Base-by-base conservation (phyloP, 2,888 invertebrate genomes). In the Agonopterix heracliana region DNA sequence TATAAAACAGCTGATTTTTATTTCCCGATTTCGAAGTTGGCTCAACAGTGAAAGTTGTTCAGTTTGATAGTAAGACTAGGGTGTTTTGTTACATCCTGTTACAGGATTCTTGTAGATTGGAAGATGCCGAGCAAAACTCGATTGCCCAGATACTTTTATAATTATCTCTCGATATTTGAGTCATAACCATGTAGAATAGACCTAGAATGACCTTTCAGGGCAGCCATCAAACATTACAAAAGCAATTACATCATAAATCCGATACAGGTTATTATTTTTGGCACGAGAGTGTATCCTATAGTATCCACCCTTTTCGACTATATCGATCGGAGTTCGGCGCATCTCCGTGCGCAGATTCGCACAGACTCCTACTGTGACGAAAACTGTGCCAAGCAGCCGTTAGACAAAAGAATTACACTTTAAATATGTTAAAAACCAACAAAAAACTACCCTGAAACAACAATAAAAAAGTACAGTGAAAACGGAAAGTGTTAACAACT, bases 241-340 rank as follows among this genome's bases (percentile, higher is more conserved):
- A n/a, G 38, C 38, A 45, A 35, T 36, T 36, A n/a, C 35, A 35
- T 12, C 45, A 45, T 36, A 45, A 35, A 45, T 36, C 35, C 9
- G 35, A 35, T 36, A 45, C 13, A 26, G 13, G 4, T 12, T 36
- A 34, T 34, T 45, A 12, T 38, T 38, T 38, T 41, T 41, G 12
- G 41, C 12, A n/a, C 13, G 12, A 41, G 41, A 10, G 3, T 38
- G 38, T n/a, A 38, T 38, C 38, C 38, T 10, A 41, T 41, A n/a
- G n/a, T n/a, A 41, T 57, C 54, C 57, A 54, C 61, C 55, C 61
- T 59, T 57, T 54, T 50, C 52, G 56, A 41, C 54, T 57, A 52
- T 83, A 87, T 87, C 81, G 86, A 87, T 85, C 81, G 68, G 0
- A 47, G 40, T 58, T 34, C 56, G 70, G 86, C 87, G 87, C 87